Base-by-base conservation (phyloP, 2,113 vertebrate species). In the Redunca redunca region DNA sequence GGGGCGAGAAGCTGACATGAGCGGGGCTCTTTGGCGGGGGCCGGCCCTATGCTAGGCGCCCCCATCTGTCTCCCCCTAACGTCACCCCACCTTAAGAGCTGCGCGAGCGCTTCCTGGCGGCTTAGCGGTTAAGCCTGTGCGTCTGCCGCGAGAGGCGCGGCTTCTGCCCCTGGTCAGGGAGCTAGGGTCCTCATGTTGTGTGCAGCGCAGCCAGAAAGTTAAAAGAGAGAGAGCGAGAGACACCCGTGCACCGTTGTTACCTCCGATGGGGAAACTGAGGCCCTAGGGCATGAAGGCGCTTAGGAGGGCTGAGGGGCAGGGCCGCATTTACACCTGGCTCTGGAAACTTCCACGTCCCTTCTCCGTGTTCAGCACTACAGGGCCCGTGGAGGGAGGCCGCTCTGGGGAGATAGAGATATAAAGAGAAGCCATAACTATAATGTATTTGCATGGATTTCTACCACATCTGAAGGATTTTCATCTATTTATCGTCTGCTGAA, bases 221-320 rank as follows among this genome's bases (percentile, higher is more conserved):
- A 3, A 19, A 48, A 30, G 1, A 5, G 17, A 30, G 26, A 15
- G 25, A 30, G 4, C 6, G 21, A 33, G 16, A 17, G 9, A 19
- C 16, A 8, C 5, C 0, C 21, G 78, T 33, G 36, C 0, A 0
- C 9, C 36, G 0, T 14, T 21, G 1, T 23, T 8, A 33, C 21
- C 58, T 19, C 57, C 25, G 7, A 2, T 2, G 80, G 28, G 57
- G 74, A 74, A 25, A 64, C 90, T 6, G 84, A 85, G 64, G 36
- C 78, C 30, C 40, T 3, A 6, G 26, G 6, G 5, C 2, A 0
- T 12, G 26, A 33, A 1, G 10, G 28, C 52, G 10, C 26, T 17
- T 5, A 11, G 71, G 26, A 11, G 36, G 33, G 53, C 46, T 3
- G 46, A 71, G 23, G 11, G n/a, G 8, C 26, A 12, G 40, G 1